Evolutionary conservation across 2,113 vertebrate genomes (phyloP).

Genomic region (Sitta europaea): DNA sequence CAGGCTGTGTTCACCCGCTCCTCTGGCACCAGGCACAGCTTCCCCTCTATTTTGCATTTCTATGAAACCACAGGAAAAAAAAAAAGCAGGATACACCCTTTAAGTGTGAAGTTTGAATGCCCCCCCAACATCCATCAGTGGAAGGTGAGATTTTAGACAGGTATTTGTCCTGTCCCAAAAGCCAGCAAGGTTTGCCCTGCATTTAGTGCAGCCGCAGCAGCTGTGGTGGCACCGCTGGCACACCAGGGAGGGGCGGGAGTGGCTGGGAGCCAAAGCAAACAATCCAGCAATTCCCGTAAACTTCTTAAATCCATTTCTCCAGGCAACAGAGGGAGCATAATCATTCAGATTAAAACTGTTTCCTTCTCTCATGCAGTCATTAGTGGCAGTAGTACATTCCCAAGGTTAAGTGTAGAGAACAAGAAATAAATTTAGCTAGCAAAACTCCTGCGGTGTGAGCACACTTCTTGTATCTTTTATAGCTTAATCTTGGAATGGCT

Average conservation of each 20-base stretch:
- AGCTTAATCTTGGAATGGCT: not conserved
- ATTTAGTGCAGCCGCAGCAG: rapidly evolving
- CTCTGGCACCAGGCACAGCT: not conserved
- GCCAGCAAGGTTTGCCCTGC: not conserved
- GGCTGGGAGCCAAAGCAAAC: not conserved
- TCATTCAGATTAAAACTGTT: not conserved
- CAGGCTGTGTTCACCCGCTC: not conserved
- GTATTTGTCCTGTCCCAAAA: not conserved
- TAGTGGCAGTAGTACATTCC: not conserved
- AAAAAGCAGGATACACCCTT: rapidly evolving
- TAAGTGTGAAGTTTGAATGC: not conserved
- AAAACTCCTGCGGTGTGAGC: rapidly evolving
- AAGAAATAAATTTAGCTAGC: not conserved
- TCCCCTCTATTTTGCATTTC: not conserved
- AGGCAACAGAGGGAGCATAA: not conserved
- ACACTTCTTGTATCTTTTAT: not conserved
- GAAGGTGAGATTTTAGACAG: not conserved
- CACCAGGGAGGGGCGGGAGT: rapidly evolving
- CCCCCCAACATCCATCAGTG: rapidly evolving
- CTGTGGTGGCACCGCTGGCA: rapidly evolving
- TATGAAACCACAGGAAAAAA: not conserved
- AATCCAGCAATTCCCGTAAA: not conserved
- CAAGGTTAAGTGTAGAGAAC: not conserved
- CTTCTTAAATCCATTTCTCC: not conserved
- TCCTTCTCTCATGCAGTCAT: not conserved